Conservation (phyloP, 2,113 vertebrate genomes). For the Gasterosteus aculeatus region DNA sequence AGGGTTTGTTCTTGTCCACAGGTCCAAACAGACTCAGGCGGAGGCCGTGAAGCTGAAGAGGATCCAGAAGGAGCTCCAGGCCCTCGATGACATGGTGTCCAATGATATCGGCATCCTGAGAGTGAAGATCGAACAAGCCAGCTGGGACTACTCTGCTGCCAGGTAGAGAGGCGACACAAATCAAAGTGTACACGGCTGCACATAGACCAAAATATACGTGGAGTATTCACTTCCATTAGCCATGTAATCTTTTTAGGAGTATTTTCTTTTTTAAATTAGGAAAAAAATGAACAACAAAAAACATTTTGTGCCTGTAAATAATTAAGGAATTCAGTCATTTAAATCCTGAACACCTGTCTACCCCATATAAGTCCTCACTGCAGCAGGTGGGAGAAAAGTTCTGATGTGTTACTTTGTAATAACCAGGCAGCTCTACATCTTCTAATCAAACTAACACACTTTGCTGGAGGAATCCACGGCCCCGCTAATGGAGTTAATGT, state of each 20-base stretch:
- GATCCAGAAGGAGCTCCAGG: conserved; percentile 94
- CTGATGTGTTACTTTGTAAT: neutral
- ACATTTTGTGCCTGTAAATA: neutral
- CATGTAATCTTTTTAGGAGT: neutral
- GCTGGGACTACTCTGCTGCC: conserved; percentile 89
- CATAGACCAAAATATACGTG: neutral
- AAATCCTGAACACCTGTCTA: neutral
- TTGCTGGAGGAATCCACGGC: neutral
- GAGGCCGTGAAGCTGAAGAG: conserved; percentile 92
- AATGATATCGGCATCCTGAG: conserved; percentile 92
- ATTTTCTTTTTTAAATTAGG: neutral
- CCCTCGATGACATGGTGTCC: conserved; percentile 93
- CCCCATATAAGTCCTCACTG: neutral
- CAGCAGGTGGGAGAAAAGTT: neutral
- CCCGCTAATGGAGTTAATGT: neutral
- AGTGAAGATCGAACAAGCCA: conserved; percentile 90
- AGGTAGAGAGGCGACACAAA: conserved; percentile 74
- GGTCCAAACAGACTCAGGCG: conserved; percentile 94
- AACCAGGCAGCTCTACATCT: neutral
- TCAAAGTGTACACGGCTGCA: too few species aligned
- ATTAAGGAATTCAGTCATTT: neutral
- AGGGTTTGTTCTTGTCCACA: conserved; percentile 45
- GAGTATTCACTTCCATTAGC: neutral
- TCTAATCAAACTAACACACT: neutral
- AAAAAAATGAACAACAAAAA: neutral